Conservation (phyloP, 2,113 vertebrate species). For the Phylloscopus trochilus region DNA sequence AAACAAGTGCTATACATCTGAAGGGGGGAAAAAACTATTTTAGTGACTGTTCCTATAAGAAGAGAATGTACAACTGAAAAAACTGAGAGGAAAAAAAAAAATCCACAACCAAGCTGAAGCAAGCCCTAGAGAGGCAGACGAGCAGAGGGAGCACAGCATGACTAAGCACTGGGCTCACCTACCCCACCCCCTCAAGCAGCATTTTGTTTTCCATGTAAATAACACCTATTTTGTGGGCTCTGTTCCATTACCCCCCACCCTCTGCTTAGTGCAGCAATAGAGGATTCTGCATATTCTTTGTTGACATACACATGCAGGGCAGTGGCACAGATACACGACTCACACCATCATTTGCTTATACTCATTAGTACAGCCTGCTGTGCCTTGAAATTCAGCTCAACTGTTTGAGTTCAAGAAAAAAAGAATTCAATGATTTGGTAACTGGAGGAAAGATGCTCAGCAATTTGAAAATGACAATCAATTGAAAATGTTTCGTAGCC, state of each 20-base stretch:
- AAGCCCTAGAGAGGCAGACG: background rate
- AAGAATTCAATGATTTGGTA: background rate
- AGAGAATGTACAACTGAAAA: background rate
- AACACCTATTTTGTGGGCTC: background rate
- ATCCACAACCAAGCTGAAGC: background rate
- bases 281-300: background rate
- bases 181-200: background rate
- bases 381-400: background rate
- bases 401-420: background rate
- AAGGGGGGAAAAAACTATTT: background rate
- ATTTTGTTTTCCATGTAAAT: background rate
- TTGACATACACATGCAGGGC: background rate
- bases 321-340: background rate
- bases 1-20: background rate
- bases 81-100: background rate
- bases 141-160: background rate
- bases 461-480: background rate
- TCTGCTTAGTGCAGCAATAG: background rate
- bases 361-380: background rate
- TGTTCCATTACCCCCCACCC: background rate
- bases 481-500: background rate
- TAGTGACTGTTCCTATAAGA: background rate
- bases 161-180: constrained; percentile 5
- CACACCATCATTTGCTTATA: background rate
- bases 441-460: background rate